A percentile compares a stretch with the other conserved stretches of the same genome.
Evolutionary conservation across 2,797 vertebrate species (phyloP).

Genomic region (Scolopax rusticola): DNA sequence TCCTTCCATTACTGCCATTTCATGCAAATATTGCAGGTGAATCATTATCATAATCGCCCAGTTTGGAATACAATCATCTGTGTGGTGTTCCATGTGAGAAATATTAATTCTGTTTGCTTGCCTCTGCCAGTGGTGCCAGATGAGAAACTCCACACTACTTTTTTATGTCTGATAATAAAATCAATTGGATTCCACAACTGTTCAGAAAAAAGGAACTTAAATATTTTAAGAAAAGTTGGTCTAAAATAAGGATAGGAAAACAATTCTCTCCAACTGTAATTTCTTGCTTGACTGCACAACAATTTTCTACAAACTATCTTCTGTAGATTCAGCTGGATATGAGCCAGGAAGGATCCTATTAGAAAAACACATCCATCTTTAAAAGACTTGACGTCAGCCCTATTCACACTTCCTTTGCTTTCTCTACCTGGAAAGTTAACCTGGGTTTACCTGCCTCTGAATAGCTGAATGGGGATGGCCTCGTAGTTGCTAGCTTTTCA

Average conservation of each 20-base stretch:
- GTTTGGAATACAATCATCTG: slow-evolving; percentile 17
- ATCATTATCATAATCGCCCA: slow-evolving; percentile 35
- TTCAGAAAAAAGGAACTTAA: slow-evolving; percentile 59
- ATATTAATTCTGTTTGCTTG: slow-evolving; percentile 46
- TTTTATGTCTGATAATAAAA: slow-evolving; percentile 61
- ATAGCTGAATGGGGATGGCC: not conserved
- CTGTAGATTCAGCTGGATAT: slow-evolving; percentile 54
- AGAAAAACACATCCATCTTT: slow-evolving; percentile 28
- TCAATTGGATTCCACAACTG: slow-evolving; percentile 54
- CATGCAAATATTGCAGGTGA: slow-evolving; percentile 48
- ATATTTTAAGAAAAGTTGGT: slow-evolving; percentile 57
- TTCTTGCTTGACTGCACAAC: slow-evolving; percentile 73
- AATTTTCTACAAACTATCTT: slow-evolving; percentile 64
- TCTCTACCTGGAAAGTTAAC: not conserved
- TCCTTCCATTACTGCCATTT: slow-evolving; percentile 11
- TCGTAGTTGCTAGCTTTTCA: fast-evolving
- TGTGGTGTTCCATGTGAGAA: slow-evolving; percentile 8
- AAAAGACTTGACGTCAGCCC: not conserved
- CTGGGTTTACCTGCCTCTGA: not conserved
- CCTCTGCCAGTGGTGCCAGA: slow-evolving; percentile 15
- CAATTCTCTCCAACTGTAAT: slow-evolving; percentile 60
- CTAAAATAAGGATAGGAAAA: slow-evolving; percentile 61
- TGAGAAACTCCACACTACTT: slow-evolving; percentile 16
- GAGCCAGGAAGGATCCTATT: slow-evolving; percentile 5
- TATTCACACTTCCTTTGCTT: not conserved